Base-by-base conservation (phyloP, 2,888 invertebrate species). In the Diaprepes abbreviatus region DNA sequence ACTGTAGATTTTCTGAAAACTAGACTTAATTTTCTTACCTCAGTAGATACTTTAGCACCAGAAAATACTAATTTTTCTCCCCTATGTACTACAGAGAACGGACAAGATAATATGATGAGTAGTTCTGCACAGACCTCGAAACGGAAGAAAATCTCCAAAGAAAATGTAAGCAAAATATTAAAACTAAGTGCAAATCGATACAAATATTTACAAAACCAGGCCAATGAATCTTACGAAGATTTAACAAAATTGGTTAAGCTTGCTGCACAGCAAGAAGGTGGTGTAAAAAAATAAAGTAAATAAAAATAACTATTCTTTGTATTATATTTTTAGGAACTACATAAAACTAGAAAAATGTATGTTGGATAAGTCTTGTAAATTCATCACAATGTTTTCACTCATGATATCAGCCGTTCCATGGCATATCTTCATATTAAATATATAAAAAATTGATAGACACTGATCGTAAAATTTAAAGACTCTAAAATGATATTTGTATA, bases 211-310 rank as follows among this genome's bases (percentile, higher is more conserved):
- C 80, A 79, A 69, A 73, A 75, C 58, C 78, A 79, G 66, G 77
- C 79, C 9, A 76, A 80, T 59, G 77, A 79, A 43, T 77, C 79
- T 7, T 79, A 80, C 63, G 79, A 79, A 7, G 79, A 80, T 70
- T 73, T 80, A 60, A 77, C 76, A 14, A 74, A 73, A 72, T 74
- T 80, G 21, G 66, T 79, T 31, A 77, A 78, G 66, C 57, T 79
- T 55, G 73, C 76, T 66, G 72, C 71, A 9, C 43, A 55, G 28
- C 60, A 69, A 31, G 5, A 24, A 48, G 14, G 35, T 38, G 33
- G 52, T 50, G 3, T 66, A 31, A 28, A 48, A 3, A 68, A 68
- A 68, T 63, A 65, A 57, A 65, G 16, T 31, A 1, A 14, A n/a
- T 45, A 38, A 31, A 45, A n/a, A n/a, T n/a, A n/a, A n/a, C n/a